Percentiles rank a stretch among this genome's conserved stretches.
Evolutionary conservation across 2,113 vertebrate genomes (phyloP).

Genomic region (Puntigrus tetrazona): DNA sequence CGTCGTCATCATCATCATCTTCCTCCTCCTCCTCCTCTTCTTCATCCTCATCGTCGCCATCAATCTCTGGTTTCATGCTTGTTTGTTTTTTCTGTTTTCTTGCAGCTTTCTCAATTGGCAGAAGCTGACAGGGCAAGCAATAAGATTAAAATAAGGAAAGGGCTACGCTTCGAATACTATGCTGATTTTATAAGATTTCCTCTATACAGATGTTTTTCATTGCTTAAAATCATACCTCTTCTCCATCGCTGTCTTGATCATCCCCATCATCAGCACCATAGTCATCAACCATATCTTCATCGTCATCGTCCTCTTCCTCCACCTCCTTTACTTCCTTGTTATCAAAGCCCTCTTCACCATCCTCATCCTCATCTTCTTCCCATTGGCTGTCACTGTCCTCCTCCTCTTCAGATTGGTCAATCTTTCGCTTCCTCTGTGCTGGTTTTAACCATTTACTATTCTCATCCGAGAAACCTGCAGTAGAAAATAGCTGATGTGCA

Average conservation of each 20-base stretch:
- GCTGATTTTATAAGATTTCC: background rate
- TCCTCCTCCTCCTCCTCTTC: slow-evolving; percentile 71
- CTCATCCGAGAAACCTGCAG: slow-evolving; percentile 78
- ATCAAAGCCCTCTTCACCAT: slow-evolving; percentile 62
- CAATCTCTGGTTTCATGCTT: slow-evolving; percentile 59
- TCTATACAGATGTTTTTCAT: background rate
- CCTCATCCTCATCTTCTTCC: slow-evolving; percentile 72
- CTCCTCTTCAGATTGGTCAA: slow-evolving; percentile 66
- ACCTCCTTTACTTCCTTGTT: slow-evolving; percentile 46
- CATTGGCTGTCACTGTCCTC: slow-evolving; percentile 74
- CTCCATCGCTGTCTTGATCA: slow-evolving; percentile 69
- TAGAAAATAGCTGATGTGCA: background rate
- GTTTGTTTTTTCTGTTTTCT: slow-evolving; percentile 79
- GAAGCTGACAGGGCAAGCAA: slow-evolving; percentile 73
- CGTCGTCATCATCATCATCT: slow-evolving; percentile 41
- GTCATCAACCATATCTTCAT: slow-evolving; percentile 85
- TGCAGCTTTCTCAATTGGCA: slow-evolving; percentile 91
- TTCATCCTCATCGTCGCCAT: slow-evolving; percentile 75
- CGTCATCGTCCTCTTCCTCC: slow-evolving; percentile 74
- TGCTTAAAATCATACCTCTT: slow-evolving; percentile 64
- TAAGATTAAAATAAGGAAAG: background rate
- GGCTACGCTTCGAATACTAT: background rate
- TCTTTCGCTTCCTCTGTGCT: slow-evolving; percentile 73
- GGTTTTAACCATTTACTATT: slow-evolving; percentile 81
- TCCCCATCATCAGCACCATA: slow-evolving; percentile 78